These are phyloP conservation scores for Sterrhoptilus dennistouni DNA, from an alignment of 2,113 vertebrate genomes.

Conservation along the genomic window DNA sequence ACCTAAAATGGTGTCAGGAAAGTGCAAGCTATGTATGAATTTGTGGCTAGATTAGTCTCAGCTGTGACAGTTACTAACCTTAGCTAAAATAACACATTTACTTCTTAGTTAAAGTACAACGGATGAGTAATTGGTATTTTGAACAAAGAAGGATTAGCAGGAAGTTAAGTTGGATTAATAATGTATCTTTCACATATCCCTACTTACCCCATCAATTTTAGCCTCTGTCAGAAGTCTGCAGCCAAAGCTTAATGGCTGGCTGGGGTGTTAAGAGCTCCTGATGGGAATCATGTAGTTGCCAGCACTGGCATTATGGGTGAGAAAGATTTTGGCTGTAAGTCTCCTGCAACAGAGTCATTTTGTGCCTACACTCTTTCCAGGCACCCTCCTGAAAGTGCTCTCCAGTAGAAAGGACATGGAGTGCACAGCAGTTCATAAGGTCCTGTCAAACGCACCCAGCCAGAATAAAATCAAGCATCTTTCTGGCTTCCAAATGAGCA, in stretches of 20 bases:
- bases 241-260: neutral
- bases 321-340: neutral
- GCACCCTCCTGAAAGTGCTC: neutral
- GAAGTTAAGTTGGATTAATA: neutral
- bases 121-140: neutral
- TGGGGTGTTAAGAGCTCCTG: neutral
- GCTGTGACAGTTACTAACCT: neutral
- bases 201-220: neutral
- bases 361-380: neutral
- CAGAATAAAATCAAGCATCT: neutral
- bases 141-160: neutral
- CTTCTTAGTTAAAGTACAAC: neutral
- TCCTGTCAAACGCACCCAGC: neutral
- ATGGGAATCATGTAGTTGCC: neutral
- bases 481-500: neutral
- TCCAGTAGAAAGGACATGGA: accelerated
- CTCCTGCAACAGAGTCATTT: neutral
- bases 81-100: neutral
- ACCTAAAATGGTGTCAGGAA: neutral
- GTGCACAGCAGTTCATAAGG: neutral
- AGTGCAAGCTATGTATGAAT: neutral
- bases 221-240: neutral
- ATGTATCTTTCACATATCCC: neutral
- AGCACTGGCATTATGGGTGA: neutral
- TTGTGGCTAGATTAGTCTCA: neutral